A percentile compares a stretch with the other conserved stretches of the same genome.
Conservation (phyloP, 1,140 invertebrate genomes). For the Bilobella aurantiaca region DNA sequence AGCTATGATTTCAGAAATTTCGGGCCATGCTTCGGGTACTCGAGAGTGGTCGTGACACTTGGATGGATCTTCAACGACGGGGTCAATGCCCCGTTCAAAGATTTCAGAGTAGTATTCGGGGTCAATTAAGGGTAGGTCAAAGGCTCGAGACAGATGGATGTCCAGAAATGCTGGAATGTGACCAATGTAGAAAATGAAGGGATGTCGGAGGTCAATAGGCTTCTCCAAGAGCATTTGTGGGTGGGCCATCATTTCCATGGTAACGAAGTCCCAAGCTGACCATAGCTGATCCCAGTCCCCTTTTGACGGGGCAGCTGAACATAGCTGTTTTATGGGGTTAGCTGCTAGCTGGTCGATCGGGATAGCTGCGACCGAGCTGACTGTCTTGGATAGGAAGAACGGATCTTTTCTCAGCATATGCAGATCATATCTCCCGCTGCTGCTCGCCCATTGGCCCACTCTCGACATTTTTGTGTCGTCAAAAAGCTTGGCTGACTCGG, state of each 20-base stretch:
- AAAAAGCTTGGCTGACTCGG: not conserved
- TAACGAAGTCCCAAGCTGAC: not conserved
- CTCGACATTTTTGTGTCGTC: not conserved
- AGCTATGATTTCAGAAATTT: not conserved
- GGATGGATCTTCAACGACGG: not conserved
- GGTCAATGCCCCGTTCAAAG: not conserved
- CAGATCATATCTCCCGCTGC: not conserved
- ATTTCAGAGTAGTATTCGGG: not conserved
- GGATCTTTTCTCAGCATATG: not conserved
- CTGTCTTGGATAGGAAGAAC: no score
- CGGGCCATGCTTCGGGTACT: not conserved
- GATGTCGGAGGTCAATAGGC: conserved; percentile 2
- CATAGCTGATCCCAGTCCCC: not conserved
- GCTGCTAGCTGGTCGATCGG: no score
- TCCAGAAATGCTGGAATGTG: not conserved
- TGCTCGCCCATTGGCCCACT: not conserved
- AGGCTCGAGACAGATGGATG: not conserved
- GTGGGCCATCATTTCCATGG: not conserved
- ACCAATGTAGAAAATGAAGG: not conserved
- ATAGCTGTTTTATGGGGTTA: no score
- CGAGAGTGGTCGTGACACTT: not conserved
- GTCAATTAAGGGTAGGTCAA: not conserved
- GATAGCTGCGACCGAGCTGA: no score
- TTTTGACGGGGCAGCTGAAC: no score
- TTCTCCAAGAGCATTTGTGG: not conserved